A percentile compares a stretch with the other conserved stretches of the same genome.
Evolutionary conservation across 2,797 vertebrate species (phyloP).

Genomic region (Benthosema pterotum): DNA sequence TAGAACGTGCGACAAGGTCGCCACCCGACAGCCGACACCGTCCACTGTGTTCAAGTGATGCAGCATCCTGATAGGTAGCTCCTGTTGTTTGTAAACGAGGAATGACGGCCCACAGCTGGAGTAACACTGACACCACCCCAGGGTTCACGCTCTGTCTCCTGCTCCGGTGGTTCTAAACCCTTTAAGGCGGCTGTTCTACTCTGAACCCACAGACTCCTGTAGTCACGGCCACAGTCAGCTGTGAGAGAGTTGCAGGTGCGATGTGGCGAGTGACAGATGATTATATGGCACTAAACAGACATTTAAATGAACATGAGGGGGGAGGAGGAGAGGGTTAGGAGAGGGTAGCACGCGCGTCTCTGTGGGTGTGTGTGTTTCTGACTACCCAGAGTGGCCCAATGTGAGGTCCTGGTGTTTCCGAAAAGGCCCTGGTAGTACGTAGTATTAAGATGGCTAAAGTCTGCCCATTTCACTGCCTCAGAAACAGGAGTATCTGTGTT

Average conservation of each 20-base stretch:
- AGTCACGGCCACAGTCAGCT: constrained; percentile 6
- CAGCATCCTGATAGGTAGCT: not conserved
- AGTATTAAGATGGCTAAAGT: constrained; percentile 9
- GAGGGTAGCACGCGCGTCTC: too few species aligned
- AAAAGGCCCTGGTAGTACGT: constrained; percentile 33
- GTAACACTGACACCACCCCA: not conserved
- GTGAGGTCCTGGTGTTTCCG: constrained; percentile 55
- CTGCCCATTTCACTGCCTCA: constrained; percentile 59
- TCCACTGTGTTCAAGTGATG: constrained; percentile 39
- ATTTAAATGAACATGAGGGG: constrained; percentile 21
- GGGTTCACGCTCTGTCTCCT: too few species aligned
- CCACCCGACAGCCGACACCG: not conserved
- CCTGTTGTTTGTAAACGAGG: not conserved
- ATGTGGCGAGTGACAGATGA: constrained; percentile 53
- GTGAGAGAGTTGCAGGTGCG: constrained; percentile 3
- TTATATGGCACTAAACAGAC: constrained; percentile 34
- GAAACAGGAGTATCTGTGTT: constrained; percentile 84
- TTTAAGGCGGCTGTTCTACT: not conserved
- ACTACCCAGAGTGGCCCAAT: constrained; percentile 28
- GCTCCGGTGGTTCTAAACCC: too few species aligned
- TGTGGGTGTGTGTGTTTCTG: constrained; percentile 2
- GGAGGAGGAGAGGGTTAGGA: not conserved
- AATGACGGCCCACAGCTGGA: not conserved
- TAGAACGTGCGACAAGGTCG: too few species aligned
- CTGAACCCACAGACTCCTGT: not conserved